Conservation (phyloP, 2,797 vertebrate genomes). For the Scleropages formosus region DNA sequence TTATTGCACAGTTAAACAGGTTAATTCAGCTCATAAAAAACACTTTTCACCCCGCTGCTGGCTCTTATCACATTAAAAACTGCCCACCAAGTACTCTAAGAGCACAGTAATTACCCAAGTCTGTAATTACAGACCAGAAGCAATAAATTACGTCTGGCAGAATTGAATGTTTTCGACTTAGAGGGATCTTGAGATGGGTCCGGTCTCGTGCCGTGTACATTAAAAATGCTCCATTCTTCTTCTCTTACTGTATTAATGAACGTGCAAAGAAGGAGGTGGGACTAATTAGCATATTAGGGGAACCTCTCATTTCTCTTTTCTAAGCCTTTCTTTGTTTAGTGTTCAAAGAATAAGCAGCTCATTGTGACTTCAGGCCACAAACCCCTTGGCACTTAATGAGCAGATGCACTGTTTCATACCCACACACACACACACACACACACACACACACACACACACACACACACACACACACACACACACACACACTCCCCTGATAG, state of each 20-base stretch:
- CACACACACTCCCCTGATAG: not conserved
- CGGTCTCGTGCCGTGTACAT: not conserved
- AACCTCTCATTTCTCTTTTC: not conserved
- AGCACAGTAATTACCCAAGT: no score
- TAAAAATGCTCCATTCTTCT: not conserved
- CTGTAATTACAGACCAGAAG: conserved; percentile 8
- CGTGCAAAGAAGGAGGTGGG: not conserved
- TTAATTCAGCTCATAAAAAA: no score
- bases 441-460: conserved; percentile 22
- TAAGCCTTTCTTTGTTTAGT: conserved; percentile 10
- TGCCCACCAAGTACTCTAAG: no score
- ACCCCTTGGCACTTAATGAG: not conserved
- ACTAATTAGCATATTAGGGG: conserved; percentile 5
- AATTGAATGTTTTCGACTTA: not conserved
- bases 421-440: not conserved
- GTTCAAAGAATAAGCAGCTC: not conserved
- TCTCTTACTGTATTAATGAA: not conserved
- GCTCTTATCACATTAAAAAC: no score
- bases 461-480: conserved; percentile 26
- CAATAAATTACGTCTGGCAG: not conserved
- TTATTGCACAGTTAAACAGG: no score
- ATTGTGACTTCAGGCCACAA: not conserved
- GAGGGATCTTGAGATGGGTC: not conserved
- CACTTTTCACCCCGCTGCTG: no score
- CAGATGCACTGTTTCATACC: no score